Base-by-base conservation (phyloP, 2,888 invertebrate genomes). In the Sphecodes monilicornis region DNA sequence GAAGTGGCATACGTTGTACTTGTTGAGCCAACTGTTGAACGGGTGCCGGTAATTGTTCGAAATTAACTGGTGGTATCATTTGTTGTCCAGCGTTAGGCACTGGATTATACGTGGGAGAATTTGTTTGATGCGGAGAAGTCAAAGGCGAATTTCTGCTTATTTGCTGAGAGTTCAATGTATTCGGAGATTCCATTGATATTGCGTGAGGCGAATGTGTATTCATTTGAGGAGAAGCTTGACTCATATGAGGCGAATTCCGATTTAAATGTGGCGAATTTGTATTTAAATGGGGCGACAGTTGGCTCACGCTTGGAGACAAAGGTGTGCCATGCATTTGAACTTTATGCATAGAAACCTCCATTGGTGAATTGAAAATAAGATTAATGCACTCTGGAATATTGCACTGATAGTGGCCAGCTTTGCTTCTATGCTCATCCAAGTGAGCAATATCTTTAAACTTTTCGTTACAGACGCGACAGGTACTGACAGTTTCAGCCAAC, bases 381-480 rank as follows among this genome's bases (percentile, higher is more conserved):
- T 87, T 91, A 3, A 90, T 90, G 80, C 95, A 95, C 69, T 95
- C 95, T 1, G 94, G 91, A 16, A 94, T 89, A 83, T 92, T 93
- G 87, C 95, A 95, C 83, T 95, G 96, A 78, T 96, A 96, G 92
- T 96, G 96, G 0, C 96, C 96, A 8, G 95, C 96, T 89, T 95
- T 95, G 74, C 95, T 95, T 88, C 93, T 95, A 86, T 96, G 96
- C 16, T 96, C 95, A 64, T 96, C 96, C 57, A 96, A 90, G 46
- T 96, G 94, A 0, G 95, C 94, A 68, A 96, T 94, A 85, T 96
- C 96, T 26, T 96, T 96, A 92, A 96, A 96, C 83, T 96, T 95
- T 46, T 96, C 96, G 87, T 96, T 96, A 91, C 96, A 96, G 2
- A 96, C 95, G 13, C 96, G 96, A 91, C 96, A 96, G 0, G 96